phyloP scores from a whole-genome alignment of 2,113 vertebrate genomes.

The Rissa tridactyla region DNA sequence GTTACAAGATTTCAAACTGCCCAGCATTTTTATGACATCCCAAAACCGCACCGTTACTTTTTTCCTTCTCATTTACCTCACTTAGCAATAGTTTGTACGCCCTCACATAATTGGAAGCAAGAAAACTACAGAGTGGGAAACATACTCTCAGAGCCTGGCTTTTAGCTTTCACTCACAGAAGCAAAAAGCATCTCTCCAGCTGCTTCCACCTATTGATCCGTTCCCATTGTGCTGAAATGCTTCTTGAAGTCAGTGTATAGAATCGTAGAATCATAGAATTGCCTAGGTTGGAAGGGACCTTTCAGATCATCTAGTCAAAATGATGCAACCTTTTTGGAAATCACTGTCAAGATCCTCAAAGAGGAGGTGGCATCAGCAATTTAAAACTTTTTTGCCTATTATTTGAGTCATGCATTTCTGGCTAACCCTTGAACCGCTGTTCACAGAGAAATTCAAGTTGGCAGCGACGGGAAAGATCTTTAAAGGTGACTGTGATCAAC shows the following conservation, averaged over 20 bases:
- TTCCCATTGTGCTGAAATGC: background rate
- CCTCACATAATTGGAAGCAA: background rate
- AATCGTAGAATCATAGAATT: too few relatives aligned
- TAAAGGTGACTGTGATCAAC: background rate
- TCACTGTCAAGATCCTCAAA: background rate
- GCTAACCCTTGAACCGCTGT: background rate
- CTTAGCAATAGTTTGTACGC: background rate
- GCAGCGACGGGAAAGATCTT: background rate
- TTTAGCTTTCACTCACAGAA: background rate
- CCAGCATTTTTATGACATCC: background rate
- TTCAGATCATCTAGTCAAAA: background rate
- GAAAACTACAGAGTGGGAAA: background rate
- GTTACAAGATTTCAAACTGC: background rate
- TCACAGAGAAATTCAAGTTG: background rate
- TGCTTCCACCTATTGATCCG: background rate
- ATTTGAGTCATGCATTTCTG: background rate
- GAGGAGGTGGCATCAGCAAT: background rate
- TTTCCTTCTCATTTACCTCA: background rate
- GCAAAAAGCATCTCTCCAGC: background rate
- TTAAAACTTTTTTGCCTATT: background rate
- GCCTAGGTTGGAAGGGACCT: too few relatives aligned
- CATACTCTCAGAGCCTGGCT: background rate
- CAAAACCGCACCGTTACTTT: background rate
- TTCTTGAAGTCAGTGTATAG: background rate
- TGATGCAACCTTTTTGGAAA: background rate